Evolutionary conservation across 2,888 invertebrate genomes (phyloP).

Genomic region (Conops quadrifasciatus): DNA sequence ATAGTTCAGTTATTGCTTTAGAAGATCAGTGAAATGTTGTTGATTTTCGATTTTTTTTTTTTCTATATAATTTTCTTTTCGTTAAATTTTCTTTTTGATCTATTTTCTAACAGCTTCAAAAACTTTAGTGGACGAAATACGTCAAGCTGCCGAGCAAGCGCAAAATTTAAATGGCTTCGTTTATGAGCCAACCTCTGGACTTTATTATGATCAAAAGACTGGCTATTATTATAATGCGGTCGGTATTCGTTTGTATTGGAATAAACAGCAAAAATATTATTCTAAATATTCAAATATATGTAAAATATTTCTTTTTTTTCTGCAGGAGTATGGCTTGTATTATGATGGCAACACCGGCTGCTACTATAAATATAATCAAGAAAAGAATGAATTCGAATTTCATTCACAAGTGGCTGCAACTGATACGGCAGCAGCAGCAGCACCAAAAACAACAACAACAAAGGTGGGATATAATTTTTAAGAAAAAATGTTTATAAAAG

Average conservation of each 20-base stretch:
- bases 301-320: constrained; percentile 45
- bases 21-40: no score
- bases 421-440: constrained; percentile 54
- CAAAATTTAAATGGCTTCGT: constrained; percentile 81
- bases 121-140: constrained; percentile 77
- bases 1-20: no score
- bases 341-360: constrained; percentile 87
- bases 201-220: constrained; percentile 88
- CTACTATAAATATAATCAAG: constrained; percentile 83
- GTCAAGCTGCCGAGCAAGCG: constrained; percentile 77
- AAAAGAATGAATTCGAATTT: constrained; percentile 78
- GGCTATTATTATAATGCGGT: constrained; percentile 91
- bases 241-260: constrained; percentile 65
- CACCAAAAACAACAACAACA: constrained; percentile 51
- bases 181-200: constrained; percentile 84
- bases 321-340: constrained; percentile 84
- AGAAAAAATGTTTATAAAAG: background rate
- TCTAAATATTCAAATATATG: background rate
- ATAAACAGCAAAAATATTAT: background rate
- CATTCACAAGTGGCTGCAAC: constrained; percentile 77
- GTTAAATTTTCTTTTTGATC: constrained; percentile 17
- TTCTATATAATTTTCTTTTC: background rate
- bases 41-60: no score
- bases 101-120: constrained; percentile 39
- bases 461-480: constrained; percentile 45